Percentiles rank a stretch among this genome's conserved stretches.
These are phyloP conservation scores for Zootoca vivipara DNA, from an alignment of 2,113 vertebrate genomes.

Conservation along the genomic window DNA sequence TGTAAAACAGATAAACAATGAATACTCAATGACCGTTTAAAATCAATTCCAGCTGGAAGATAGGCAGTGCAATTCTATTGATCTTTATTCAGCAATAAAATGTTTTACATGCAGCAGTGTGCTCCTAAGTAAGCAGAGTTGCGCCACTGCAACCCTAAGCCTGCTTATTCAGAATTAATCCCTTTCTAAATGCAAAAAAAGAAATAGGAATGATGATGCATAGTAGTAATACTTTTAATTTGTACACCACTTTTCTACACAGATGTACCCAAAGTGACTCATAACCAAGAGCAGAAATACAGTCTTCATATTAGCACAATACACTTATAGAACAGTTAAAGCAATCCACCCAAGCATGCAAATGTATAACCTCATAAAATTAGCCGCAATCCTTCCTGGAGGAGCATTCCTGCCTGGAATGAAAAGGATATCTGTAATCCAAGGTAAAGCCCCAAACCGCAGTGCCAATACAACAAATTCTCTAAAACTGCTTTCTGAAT, in stretches of 20 bases:
- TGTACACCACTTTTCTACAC: not conserved
- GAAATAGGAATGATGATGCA: not conserved
- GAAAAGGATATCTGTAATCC: not conserved
- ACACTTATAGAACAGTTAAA: not conserved
- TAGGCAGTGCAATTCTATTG: not conserved
- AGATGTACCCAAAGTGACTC: not conserved
- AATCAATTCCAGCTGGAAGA: not conserved
- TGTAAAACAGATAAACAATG: not conserved
- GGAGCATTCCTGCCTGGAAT: not conserved
- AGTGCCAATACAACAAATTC: not conserved
- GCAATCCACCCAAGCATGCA: not conserved
- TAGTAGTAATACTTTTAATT: not conserved
- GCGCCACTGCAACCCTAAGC: not conserved
- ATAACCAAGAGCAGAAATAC: not conserved
- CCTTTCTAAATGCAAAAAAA: not conserved
- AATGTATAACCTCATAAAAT: not conserved
- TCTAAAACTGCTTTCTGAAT: not conserved
- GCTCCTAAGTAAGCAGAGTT: not conserved
- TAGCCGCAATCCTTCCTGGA: not conserved
- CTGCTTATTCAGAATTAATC: not conserved
- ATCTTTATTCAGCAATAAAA: not conserved
- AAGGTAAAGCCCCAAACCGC: rapidly evolving
- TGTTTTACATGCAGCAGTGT: not conserved
- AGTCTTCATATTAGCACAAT: not conserved
- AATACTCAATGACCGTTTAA: not conserved